These are phyloP conservation scores for Apotomis turbidana DNA, from an alignment of 2,888 invertebrate genomes.

Conservation along the genomic window DNA sequence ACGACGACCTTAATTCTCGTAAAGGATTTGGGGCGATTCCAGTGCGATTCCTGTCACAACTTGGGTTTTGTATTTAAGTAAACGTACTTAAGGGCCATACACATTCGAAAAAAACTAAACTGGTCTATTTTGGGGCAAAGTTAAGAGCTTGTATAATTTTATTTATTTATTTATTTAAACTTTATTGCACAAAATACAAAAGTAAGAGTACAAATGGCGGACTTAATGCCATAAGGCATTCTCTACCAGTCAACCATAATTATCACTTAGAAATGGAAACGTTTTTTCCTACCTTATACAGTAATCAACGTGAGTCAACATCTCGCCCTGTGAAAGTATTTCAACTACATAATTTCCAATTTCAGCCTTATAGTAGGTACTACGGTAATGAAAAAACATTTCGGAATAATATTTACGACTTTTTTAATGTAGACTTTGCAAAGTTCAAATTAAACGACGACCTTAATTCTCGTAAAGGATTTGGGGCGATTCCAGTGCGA, in stretches of 20 bases:
- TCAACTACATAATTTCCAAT: background rate
- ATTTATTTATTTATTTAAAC: no score
- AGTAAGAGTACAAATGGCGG: no score
- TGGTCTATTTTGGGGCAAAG: no score
- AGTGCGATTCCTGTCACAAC: constrained; percentile 14
- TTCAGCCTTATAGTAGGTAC: background rate
- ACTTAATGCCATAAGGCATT: no score
- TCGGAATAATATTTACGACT: constrained; percentile 14
- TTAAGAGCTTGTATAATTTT: no score
- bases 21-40: constrained; percentile 3
- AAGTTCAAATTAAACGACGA: constrained; percentile 1
- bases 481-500: background rate
- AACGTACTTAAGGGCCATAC: constrained; percentile 1
- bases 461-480: constrained; percentile 4
- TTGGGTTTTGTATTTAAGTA: background rate
- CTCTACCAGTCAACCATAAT: no score
- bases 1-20: background rate
- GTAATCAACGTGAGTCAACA: no score
- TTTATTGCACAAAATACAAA: no score
- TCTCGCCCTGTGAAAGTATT: no score
- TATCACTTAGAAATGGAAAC: no score
- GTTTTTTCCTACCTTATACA: no score
- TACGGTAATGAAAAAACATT: constrained; percentile 13
- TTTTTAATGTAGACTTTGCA: constrained; percentile 27
- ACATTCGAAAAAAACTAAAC: no score